A percentile compares a stretch with the other conserved stretches of the same genome.
Evolutionary conservation across 1,140 invertebrate species (phyloP).

Genomic region (Plutomurus gul): DNA sequence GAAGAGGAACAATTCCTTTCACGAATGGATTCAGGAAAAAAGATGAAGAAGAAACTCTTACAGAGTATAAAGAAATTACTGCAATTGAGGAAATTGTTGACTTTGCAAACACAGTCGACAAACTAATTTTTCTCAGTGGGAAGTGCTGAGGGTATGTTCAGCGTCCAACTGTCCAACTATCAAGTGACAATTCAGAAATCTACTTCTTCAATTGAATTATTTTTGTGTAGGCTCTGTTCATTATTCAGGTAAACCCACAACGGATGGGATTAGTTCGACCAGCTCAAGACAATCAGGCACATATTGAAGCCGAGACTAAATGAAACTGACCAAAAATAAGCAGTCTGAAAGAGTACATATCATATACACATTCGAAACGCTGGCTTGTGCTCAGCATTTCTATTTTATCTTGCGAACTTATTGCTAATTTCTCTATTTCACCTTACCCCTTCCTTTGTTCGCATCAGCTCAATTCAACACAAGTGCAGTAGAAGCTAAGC

Average conservation of each 20-base stretch:
- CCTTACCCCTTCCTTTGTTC: conserved; percentile 14
- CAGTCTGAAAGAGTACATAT: conserved; percentile 2
- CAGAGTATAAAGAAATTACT: not conserved
- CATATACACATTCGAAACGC: conserved; percentile 4
- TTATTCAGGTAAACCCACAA: not conserved
- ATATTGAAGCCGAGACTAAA: conserved; percentile 33
- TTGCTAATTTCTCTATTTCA: conserved; percentile 29
- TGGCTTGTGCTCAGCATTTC: not conserved
- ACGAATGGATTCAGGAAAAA: not conserved
- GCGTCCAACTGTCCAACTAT: not conserved
- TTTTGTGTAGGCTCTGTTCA: not conserved
- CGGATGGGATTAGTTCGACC: not conserved
- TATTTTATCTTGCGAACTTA: not conserved
- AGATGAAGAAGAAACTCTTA: not conserved
- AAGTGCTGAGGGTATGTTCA: not conserved
- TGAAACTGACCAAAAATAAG: conserved; percentile 33
- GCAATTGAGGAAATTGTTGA: too few relatives aligned
- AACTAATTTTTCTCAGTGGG: not conserved
- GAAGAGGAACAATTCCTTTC: not conserved
- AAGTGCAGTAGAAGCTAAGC: too few relatives aligned
- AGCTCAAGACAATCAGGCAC: not conserved
- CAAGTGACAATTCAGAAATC: not conserved
- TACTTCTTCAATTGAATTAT: not conserved
- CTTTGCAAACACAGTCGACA: too few relatives aligned
- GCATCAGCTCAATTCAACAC: not conserved